Percentiles rank a stretch among this genome's conserved stretches.
Evolutionary conservation across 2,797 vertebrate species (phyloP).

Genomic region (Hozukius guyotensis): DNA sequence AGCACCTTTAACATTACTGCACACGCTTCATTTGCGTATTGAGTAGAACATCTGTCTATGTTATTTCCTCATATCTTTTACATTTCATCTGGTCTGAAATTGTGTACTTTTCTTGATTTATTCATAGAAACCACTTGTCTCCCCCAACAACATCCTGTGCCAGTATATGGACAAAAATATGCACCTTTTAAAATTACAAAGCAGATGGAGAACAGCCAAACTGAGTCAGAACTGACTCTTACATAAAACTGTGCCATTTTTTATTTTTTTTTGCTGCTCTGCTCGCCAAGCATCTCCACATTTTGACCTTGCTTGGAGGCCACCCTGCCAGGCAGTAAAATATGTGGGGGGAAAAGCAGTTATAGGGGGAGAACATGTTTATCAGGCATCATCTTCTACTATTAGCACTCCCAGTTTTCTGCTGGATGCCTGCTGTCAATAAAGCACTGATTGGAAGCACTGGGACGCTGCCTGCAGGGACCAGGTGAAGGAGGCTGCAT

Average conservation of each 20-base stretch:
- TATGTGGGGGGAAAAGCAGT: slow-evolving; percentile 37
- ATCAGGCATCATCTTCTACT: slow-evolving; percentile 67
- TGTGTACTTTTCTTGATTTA: background rate
- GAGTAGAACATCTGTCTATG: background rate
- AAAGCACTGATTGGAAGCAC: slow-evolving; percentile 76
- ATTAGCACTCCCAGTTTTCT: slow-evolving; percentile 61
- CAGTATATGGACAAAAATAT: slow-evolving; percentile 32
- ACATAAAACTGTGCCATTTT: slow-evolving; percentile 33
- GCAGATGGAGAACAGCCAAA: slow-evolving; percentile 51
- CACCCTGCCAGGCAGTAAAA: slow-evolving; percentile 50
- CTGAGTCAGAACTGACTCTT: slow-evolving; percentile 28
- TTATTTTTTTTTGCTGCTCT: slow-evolving; percentile 30
- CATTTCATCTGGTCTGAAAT: background rate
- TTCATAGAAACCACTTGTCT: slow-evolving; percentile 26
- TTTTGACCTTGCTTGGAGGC: slow-evolving; percentile 69
- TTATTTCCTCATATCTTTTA: background rate
- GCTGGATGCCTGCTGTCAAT: slow-evolving; percentile 74
- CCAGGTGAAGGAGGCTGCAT: slow-evolving; percentile 78
- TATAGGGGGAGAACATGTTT: slow-evolving; percentile 55
- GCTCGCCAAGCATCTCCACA: slow-evolving; percentile 44
- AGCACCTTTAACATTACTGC: background rate
- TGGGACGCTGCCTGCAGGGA: slow-evolving; percentile 77
- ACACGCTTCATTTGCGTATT: background rate
- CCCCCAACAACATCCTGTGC: background rate
- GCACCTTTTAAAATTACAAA: slow-evolving; percentile 57